Percentiles rank a stretch among this genome's conserved stretches.
Conservation (phyloP, 2,797 vertebrate species). For the Nothura maculosa region DNA sequence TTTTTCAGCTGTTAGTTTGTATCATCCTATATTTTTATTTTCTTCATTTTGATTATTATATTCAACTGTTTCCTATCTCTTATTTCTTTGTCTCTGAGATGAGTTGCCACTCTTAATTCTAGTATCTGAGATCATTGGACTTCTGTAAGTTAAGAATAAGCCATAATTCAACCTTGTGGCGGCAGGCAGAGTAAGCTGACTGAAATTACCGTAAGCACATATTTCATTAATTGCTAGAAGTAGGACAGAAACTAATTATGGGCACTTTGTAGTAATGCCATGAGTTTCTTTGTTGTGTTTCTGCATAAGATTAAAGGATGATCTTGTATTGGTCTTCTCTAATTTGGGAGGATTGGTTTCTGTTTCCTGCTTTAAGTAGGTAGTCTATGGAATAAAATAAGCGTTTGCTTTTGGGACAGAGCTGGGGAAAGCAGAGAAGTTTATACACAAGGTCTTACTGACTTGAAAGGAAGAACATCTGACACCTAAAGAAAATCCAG, state of each 20-base stretch:
- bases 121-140: background rate
- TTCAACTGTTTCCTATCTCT: background rate
- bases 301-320: background rate
- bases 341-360: background rate
- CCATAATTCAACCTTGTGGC: background rate
- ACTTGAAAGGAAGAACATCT: background rate
- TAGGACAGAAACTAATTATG: background rate
- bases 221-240: background rate
- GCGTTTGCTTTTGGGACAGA: background rate
- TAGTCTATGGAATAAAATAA: background rate
- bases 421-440: background rate
- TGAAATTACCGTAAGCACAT: background rate
- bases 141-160: background rate
- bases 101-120: background rate
- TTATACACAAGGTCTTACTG: background rate
- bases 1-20: background rate
- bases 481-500: fast-evolving
- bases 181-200: background rate
- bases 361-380: background rate
- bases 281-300: background rate
- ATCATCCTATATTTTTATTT: background rate
- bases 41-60: background rate
- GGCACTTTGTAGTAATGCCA: background rate
- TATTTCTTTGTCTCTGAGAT: background rate
- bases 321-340: background rate